phyloP scores from a whole-genome alignment of 2,888 invertebrate genomes.

The Zonitis immaculata region DNA sequence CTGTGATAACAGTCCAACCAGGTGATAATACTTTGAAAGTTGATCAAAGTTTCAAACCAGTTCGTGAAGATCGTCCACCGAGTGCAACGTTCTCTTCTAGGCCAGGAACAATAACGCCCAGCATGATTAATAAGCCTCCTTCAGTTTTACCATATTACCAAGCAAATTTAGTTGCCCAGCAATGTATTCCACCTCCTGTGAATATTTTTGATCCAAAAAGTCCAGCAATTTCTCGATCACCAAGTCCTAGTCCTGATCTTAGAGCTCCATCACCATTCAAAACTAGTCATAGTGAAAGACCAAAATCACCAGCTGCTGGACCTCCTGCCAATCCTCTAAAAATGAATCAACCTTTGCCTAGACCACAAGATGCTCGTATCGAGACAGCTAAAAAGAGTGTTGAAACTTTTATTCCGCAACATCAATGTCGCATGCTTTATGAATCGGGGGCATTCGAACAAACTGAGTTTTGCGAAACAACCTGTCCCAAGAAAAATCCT shows the following conservation, averaged over 20 bases:
- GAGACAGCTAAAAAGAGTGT: constrained; percentile 39
- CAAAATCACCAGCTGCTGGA: constrained; percentile 66
- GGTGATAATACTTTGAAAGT: constrained; percentile 41
- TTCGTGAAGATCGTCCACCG: constrained; percentile 51
- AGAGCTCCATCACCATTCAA: constrained; percentile 28
- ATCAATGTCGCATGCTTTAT: constrained; percentile 24
- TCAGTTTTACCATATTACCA: constrained; percentile 75
- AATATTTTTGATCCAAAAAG: constrained; percentile 59
- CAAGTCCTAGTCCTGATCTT: constrained; percentile 55
- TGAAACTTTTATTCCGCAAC: constrained; percentile 39
- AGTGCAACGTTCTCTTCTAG: constrained; percentile 54
- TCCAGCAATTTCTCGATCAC: constrained; percentile 58
- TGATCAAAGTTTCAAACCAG: constrained; percentile 57
- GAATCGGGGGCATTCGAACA: neutral
- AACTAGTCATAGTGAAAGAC: constrained; percentile 47
- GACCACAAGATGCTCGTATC: constrained; percentile 30
- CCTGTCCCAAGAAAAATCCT: neutral
- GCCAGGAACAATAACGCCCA: constrained; percentile 62
- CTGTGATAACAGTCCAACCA: constrained; percentile 37
- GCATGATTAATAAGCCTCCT: constrained; percentile 68
- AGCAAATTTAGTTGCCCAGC: constrained; percentile 67
- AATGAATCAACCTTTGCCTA: constrained; percentile 35
- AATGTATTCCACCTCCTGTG: constrained; percentile 57
- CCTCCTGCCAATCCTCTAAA: constrained; percentile 65
- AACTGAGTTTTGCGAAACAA: neutral